Evolutionary conservation across 2,888 invertebrate genomes (phyloP).

Genomic region (Arctia plantaginis): DNA sequence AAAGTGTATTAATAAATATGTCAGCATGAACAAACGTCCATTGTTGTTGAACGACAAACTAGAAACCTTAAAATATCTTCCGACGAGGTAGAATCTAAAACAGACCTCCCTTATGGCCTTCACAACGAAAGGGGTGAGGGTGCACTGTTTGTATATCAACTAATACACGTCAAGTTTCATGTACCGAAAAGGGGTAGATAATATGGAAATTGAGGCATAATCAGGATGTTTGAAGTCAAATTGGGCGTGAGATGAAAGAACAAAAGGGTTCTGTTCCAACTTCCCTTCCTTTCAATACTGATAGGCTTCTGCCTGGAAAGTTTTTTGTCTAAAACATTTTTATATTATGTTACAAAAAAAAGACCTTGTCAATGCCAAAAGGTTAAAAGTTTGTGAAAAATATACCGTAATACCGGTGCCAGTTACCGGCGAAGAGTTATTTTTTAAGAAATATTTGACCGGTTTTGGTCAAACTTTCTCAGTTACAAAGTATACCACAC

Average conservation of each 20-base stretch:
- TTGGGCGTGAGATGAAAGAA: constrained; percentile 50
- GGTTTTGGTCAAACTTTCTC: constrained; percentile 38
- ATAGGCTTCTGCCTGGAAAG: constrained; percentile 27
- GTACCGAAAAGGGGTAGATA: constrained; percentile 59
- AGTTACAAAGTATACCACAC: constrained; percentile 24
- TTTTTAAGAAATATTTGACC: constrained; percentile 52
- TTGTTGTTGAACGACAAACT: too few species aligned
- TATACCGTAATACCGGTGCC: constrained; percentile 27
- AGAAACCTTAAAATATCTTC: constrained; percentile 31
- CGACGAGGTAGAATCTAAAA: constrained; percentile 26
- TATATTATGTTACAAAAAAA: constrained; percentile 28
- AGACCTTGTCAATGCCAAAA: constrained; percentile 32
- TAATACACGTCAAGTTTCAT: constrained; percentile 60
- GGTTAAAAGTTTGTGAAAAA: constrained; percentile 29
- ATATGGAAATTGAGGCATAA: constrained; percentile 57
- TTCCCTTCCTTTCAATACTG: constrained; percentile 30
- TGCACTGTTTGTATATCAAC: constrained; percentile 54
- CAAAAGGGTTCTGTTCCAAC: constrained; percentile 42
- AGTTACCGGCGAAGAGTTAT: constrained; percentile 47
- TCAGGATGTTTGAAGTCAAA: constrained; percentile 54
- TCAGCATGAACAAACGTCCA: too few species aligned
- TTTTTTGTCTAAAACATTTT: constrained; percentile 30
- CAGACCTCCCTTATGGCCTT: constrained; percentile 43
- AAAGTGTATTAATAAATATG: neutral
- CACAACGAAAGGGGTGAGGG: constrained; percentile 51